Evolutionary conservation across 2,113 vertebrate species (phyloP), one percentile per base, ranked within the genome.

Genomic region (Phalacrocorax carbo): DNA sequence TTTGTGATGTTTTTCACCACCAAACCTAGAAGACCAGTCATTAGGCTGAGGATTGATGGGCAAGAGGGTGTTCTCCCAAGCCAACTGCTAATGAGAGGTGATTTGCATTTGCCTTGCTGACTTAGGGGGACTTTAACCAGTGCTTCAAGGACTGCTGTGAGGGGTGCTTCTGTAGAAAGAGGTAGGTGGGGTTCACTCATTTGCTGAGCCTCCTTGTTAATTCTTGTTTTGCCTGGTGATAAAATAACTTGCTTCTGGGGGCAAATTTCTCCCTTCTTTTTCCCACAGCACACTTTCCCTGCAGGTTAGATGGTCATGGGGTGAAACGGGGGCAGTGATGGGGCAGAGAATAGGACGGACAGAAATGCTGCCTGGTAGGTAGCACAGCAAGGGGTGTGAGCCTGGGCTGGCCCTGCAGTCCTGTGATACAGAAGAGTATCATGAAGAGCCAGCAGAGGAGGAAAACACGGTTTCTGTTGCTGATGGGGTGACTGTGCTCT

Each of bases 351-450:
- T 0, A 49, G 60, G 46, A 48, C 6, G 17, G 52, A 29, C 29
- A 48, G 68, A 42, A 75, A 62, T 5, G 25, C 23, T 62, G 48
- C 14, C 46, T 32, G 17, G 29, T 15, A 40, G 51, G 72, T 30
- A 32, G 72, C 38, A 25, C 19, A 32, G n/a, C 36, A n/a, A 11
- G 32, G 38, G 46, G 4, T 11, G 25, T 4, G 34, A 72, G 58
- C 78, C 60, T 34, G 32, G 22, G 30, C 52, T n/a, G 27, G 44
- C 51, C 42, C 44, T 2, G 2, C 19, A 26, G 17, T 15, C 38
- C 42, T 69, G 49, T 3, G 4, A 4, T 5, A 8, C 13, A 2
- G 23, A 32, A 7, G 27, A 29, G 69, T 1, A 4, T 7, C 38
- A 4, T 2, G 1, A 14, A 25, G 36, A 62, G 65, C 7, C 36